These are phyloP conservation scores for Prionace glauca DNA, from an alignment of 2,797 vertebrate species.

Conservation along the genomic window DNA sequence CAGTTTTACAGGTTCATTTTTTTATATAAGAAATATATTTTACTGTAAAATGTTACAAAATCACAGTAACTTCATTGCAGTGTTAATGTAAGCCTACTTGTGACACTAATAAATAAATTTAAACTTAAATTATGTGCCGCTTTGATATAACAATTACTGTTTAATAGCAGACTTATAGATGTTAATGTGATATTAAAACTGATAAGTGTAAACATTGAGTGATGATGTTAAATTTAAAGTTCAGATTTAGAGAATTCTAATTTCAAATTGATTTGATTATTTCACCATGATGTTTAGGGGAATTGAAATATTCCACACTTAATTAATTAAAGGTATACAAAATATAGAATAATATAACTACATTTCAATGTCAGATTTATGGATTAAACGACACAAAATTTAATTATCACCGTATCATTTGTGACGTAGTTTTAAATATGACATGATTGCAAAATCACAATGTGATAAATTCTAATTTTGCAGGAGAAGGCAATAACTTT, in stretches of 20 bases:
- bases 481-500: neutral
- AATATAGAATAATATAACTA: neutral
- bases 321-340: neutral
- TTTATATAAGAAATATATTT: neutral
- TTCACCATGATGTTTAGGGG: neutral
- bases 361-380: neutral
- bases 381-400: neutral
- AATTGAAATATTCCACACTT: neutral
- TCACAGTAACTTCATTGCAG: too few species aligned
- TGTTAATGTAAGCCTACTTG: too few species aligned
- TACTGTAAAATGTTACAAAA: neutral
- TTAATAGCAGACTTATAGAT: neutral
- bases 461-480: neutral
- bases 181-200: neutral
- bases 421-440: neutral
- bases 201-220: neutral
- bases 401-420: neutral
- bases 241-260: neutral
- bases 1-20: neutral
- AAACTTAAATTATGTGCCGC: neutral
- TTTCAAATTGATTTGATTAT: neutral
- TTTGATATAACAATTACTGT: neutral
- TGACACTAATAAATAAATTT: too few species aligned
- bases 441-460: neutral
- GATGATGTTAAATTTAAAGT: slow-evolving; percentile 6